A percentile compares a stretch with the other conserved stretches of the same genome.
Conservation (phyloP, 2,113 vertebrate species). For the Chloroceryle aenea region DNA sequence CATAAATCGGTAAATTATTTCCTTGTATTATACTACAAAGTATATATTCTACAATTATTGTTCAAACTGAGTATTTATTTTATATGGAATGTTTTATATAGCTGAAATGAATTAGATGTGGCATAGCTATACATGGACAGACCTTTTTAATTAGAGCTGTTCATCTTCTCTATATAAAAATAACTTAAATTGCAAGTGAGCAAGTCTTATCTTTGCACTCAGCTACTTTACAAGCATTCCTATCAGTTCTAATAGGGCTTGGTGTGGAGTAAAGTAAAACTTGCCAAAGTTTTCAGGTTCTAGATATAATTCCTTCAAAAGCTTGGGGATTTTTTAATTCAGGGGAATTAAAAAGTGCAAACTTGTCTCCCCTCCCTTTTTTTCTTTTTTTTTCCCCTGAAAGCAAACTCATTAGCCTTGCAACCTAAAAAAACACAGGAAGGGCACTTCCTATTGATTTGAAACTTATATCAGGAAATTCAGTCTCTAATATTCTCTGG, state of each 20-base stretch:
- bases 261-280: neutral
- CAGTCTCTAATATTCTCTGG: neutral
- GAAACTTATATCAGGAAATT: neutral
- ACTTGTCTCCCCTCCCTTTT: neutral
- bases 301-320: neutral
- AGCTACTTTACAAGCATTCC: neutral
- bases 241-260: neutral
- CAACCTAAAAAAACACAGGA: neutral
- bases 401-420: neutral
- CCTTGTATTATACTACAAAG: neutral
- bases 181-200: neutral
- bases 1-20: neutral
- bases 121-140: neutral
- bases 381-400: neutral
- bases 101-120: neutral
- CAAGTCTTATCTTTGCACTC: neutral
- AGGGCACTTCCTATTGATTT: slow-evolving; percentile 1
- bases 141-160: neutral
- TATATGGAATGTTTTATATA: neutral
- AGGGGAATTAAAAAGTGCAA: neutral
- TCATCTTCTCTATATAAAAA: neutral
- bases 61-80: neutral
- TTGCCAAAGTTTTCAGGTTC: neutral
- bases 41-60: neutral
- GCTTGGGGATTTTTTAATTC: neutral